These are phyloP conservation scores for Reticulitermes lucifugus DNA, from an alignment of 2,888 invertebrate genomes.

Conservation along the genomic window DNA sequence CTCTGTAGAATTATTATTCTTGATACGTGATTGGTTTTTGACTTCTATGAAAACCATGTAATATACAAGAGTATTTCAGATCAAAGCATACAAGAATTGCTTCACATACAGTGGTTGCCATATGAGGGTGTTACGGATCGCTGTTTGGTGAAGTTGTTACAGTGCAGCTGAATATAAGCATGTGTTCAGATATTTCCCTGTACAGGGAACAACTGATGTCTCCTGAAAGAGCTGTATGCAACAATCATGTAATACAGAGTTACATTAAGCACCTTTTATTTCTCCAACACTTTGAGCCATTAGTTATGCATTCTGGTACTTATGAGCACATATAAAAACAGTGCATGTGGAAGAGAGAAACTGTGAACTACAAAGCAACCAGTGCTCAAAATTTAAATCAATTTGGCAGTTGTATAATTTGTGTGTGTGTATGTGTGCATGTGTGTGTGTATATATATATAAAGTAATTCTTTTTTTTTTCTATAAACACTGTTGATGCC, in stretches of 20 bases:
- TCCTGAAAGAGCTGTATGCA: not conserved
- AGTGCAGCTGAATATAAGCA: too few relatives aligned
- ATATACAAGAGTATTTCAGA: not conserved
- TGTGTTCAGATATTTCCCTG: too few relatives aligned
- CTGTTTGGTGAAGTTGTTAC: too few relatives aligned
- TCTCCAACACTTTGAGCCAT: not conserved
- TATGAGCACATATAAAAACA: conserved; percentile 27
- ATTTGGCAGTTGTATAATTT: conserved; percentile 30
- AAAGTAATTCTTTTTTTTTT: not conserved
- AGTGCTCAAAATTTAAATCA: conserved; percentile 29
- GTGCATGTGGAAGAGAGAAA: not conserved
- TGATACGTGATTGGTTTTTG: not conserved
- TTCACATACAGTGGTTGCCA: not conserved
- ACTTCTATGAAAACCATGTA: not conserved
- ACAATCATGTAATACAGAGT: not conserved
- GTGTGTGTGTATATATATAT: conserved; percentile 5
- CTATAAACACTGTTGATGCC: not conserved
- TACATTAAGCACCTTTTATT: not conserved
- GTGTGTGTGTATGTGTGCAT: conserved; percentile 17
- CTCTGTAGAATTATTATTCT: not conserved
- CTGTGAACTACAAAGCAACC: not conserved
- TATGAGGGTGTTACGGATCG: not conserved
- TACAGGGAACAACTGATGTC: too few relatives aligned
- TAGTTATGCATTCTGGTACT: conserved; percentile 12
- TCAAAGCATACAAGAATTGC: not conserved